Evolutionary conservation across 2,797 vertebrate genomes (phyloP), one percentile per base, ranked within the genome.

Genomic region (Paratrypauchen microcephalus): DNA sequence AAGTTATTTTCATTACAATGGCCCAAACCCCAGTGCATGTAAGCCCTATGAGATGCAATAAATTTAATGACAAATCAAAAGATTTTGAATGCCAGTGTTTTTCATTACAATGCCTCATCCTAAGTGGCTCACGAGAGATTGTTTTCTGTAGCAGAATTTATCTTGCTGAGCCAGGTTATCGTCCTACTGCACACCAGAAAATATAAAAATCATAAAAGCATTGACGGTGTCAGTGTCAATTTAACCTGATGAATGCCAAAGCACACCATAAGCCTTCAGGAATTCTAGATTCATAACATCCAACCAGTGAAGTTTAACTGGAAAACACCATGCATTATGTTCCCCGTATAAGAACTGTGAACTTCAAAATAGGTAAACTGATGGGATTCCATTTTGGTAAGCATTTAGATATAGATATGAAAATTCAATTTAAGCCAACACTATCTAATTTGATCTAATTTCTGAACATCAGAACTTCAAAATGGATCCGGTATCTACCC

Each of bases 31-130:
- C 94, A 95, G 92, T 98, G 97, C 97, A 99, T 99, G 97, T 96
- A 94, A 88, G 93, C 94, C 96, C 94, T 95, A 93, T 96, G 94
- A 97, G 94, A 97, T 98, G 97, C 98, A 99, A 99, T 99, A 99
- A 99, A 99, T 91, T 95, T 93, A 94, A 95, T 94, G 92, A 97
- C 89, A 91, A 94, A 95, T 93, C 91, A 91, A 95, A 63, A 24
- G 21, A 8, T 32, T 41, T 24, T 63, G 12, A 6, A 47, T 15
- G 13, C 21, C 13, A 23, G 13, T 47, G 61, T 45, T 45, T 45
- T 45, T 45, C 41, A 45, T 45, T 13, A 13, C 39, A 41, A 13
- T 41, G 39, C 39, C 13, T 41, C 2, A 41, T 45, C 41, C 13
- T 15, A 16, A 12, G 13, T 45, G 41, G 41, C 13, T 16, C 41